Evolutionary conservation across 2,797 vertebrate species (phyloP).

Genomic region (Tangara arthus): DNA sequence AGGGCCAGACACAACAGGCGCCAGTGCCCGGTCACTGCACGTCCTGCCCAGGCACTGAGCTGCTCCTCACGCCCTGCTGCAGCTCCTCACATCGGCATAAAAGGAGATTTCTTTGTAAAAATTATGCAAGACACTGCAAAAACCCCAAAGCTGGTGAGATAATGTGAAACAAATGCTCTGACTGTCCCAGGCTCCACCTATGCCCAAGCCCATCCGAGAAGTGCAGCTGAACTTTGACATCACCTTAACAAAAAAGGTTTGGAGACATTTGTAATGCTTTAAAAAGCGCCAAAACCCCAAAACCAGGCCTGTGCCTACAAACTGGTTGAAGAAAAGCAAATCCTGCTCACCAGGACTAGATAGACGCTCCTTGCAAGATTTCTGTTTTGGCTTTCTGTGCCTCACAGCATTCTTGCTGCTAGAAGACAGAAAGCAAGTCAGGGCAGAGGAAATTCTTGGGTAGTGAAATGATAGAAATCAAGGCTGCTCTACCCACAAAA

Average conservation of each 20-base stretch:
- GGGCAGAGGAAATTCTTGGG: slow-evolving; percentile 57
- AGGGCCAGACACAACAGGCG: background rate
- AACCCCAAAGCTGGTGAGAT: background rate
- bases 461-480: slow-evolving; percentile 31
- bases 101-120: background rate
- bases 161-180: slow-evolving; percentile 30
- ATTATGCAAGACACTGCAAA: background rate
- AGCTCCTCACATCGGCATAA: background rate
- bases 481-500: slow-evolving; percentile 35
- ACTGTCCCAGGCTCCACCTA: background rate
- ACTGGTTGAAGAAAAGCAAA: background rate
- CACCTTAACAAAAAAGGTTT: background rate
- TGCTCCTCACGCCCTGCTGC: background rate
- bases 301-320: background rate
- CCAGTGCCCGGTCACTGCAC: background rate
- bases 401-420: slow-evolving; percentile 5
- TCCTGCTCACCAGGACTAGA: background rate
- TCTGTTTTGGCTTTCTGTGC: background rate
- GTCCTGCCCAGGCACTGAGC: background rate
- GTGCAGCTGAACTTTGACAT: background rate
- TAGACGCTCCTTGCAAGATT: background rate
- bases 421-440: background rate
- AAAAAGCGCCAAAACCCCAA: rapidly evolving
- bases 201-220: background rate
- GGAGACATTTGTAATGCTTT: background rate